Evolutionary conservation across 1,140 invertebrate genomes (phyloP), one percentile per base, ranked within the genome.

Genomic region (Brevipalpus yothersi): DNA sequence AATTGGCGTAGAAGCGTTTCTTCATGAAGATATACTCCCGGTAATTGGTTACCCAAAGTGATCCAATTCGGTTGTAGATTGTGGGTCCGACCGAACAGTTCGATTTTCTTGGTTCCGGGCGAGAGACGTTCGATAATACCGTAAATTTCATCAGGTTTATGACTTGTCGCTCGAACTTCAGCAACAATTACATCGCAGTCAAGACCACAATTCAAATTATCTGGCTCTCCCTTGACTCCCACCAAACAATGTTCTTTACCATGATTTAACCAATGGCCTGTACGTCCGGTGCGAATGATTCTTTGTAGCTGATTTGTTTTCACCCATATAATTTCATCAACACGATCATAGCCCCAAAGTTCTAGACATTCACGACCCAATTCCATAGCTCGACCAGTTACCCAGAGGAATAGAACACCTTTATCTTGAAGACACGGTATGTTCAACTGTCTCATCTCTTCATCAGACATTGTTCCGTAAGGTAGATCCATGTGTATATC

Each of bases 51-150:
- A 0, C 90, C 90, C 2, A 94, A 71, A 3, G 90, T 95, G 61
- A 94, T 90, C 93, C 92, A 97, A 72, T 96, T 97, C 0, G 92
- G 91, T 70, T 96, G 92, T 10, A 96, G 85, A 71, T 97, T 97
- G 69, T 97, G 93, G 7, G 90, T 90, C 58, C 93, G 72, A 0
- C 93, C 93, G 73, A 98, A 98, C 7, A 98, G 73, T 74, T 97
- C 92, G 65, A 96, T 92, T 76, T 98, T 97, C 53, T 90, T 79
- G 0, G 92, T 96, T 0, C 92, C 90, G 10, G 77, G 77, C 5
- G 76, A 76, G 15, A 79, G 67, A 54, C 77, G 65, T 66, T 79
- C 78, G 63, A 78, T 78, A 15, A 79, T 77, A 40, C 77, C 92
- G 72, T 97, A 97, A 65, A 97, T 92, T 75, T 97, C 92, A 73